phyloP scores from a whole-genome alignment of 2,888 invertebrate species.

The Carterocephalus palaemon region DNA sequence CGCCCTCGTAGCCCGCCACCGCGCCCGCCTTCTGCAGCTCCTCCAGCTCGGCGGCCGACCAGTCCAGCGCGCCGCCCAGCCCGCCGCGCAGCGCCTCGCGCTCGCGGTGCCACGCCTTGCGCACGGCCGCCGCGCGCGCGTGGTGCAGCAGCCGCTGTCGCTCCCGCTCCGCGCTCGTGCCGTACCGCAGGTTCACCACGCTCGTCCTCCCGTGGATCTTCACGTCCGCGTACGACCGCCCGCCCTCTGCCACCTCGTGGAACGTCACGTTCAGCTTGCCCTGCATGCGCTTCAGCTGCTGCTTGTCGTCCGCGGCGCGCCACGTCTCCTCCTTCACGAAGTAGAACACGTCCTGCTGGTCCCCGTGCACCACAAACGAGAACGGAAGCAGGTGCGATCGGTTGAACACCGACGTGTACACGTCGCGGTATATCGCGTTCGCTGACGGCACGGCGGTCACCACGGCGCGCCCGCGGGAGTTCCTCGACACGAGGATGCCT shows the following conservation, averaged over 20 bases:
- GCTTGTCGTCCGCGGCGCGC: conserved; percentile 93
- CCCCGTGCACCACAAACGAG: conserved; percentile 91
- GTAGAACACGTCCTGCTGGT: conserved; percentile 94
- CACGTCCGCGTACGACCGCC: conserved; percentile 88
- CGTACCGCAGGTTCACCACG: conserved; percentile 95
- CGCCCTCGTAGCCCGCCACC: conserved; percentile 91
- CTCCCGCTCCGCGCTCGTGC: conserved; percentile 94
- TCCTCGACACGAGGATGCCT: conserved; percentile 90
- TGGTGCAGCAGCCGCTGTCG: conserved; percentile 93
- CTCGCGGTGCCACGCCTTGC: conserved; percentile 96
- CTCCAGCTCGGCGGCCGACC: conserved; percentile 92
- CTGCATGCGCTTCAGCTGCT: conserved; percentile 92
- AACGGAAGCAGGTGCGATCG: conserved; percentile 92
- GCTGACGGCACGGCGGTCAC: conserved; percentile 93
- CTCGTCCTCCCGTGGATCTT: conserved; percentile 95
- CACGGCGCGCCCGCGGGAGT: conserved; percentile 87
- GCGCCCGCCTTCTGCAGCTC: conserved; percentile 92
- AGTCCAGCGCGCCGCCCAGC: conserved; percentile 87
- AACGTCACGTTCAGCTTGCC: conserved; percentile 95
- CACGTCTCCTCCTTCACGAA: conserved; percentile 95
- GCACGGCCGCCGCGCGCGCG: conserved; percentile 90
- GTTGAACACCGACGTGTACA: conserved; percentile 95
- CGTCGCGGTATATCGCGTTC: conserved; percentile 93
- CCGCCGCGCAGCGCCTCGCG: conserved; percentile 89
- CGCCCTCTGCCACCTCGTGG: conserved; percentile 89